Base-by-base conservation (phyloP, 2,113 vertebrate genomes). In the western clawed frog (Xenopus tropicalis) region DNA sequence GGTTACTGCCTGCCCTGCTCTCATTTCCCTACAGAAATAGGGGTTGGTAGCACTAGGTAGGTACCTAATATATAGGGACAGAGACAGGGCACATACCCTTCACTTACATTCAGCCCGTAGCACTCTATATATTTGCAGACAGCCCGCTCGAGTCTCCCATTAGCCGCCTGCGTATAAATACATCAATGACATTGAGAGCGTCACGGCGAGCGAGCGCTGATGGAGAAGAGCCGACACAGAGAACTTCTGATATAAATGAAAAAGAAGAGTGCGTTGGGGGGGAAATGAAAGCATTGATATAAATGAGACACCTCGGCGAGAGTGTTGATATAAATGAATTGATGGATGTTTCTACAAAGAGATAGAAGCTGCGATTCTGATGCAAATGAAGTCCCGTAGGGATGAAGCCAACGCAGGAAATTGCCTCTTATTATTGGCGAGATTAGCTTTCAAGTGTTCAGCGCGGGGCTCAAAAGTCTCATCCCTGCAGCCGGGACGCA, bases 301-400 rank as follows among this genome's bases (percentile, higher is more conserved):
- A 70, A 70, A 70, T 42, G 51, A 44, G 54, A 44, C 9, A 4
- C 9, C 21, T 52, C 54, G 14, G 68, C 37, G 42, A 70, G 23
- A 48, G 59, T 43, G 61, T 42, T 21, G 70, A 62, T 14, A 71
- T 21, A 72, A 72, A 71, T 71, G 44, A 71, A 64, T 14, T 64
- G 70, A 72, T 63, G 48, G 70, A 72, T 64, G 70, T 64, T 72
- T 72, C 61, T 23, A 64, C 61, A 54, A 72, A 54, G 61, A 54
- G 13, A 63, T 2, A 64, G 70, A 63, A 20, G 37, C 24, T 12
- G 61, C 37, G 25, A 72, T 72, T 64, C 48, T 21, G 61, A 72
- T 72, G 61, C 48, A 63, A 64, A 72, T 37, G 61, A 52, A 11
- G 44, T 63, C 58, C 24, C 14, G 23, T 17, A 52, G 17, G 70